Evolutionary conservation across 2,888 invertebrate genomes (phyloP).

Genomic region (Ecliptopera silaceata): DNA sequence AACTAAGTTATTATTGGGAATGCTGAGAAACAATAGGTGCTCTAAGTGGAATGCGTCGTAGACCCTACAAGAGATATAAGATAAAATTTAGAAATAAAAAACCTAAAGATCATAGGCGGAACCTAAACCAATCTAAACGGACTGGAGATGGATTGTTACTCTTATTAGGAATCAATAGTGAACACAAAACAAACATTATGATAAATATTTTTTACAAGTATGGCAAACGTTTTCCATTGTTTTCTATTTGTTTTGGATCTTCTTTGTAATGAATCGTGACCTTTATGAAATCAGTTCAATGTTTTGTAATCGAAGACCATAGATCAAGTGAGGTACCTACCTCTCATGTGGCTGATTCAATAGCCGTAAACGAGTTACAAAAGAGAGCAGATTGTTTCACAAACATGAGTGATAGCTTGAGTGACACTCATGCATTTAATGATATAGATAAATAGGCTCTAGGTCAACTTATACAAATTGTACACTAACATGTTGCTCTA

Average conservation of each 20-base stretch:
- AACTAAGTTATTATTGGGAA: too few species aligned
- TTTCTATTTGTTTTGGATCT: constrained; percentile 28
- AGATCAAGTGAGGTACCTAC: constrained; percentile 30
- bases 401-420: constrained; percentile 29
- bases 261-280: constrained; percentile 35
- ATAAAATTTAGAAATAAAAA: background rate
- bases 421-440: constrained; percentile 7
- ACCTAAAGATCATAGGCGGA: background rate
- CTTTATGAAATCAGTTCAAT: constrained; percentile 35
- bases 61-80: too few species aligned
- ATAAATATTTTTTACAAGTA: constrained; percentile 42
- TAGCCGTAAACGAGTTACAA: constrained; percentile 27
- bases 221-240: constrained; percentile 29
- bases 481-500: too few species aligned
- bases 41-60: too few species aligned
- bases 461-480: too few species aligned
- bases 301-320: constrained; percentile 34
- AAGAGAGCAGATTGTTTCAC: constrained; percentile 19
- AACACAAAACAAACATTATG: constrained; percentile 38
- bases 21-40: too few species aligned
- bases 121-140: too few species aligned
- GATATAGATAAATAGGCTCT: constrained; percentile 1
- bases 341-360: constrained; percentile 30
- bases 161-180: constrained; percentile 15
- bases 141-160: background rate